These are phyloP conservation scores for Tachina fera DNA, from an alignment of 2,888 invertebrate species.

Conservation along the genomic window DNA sequence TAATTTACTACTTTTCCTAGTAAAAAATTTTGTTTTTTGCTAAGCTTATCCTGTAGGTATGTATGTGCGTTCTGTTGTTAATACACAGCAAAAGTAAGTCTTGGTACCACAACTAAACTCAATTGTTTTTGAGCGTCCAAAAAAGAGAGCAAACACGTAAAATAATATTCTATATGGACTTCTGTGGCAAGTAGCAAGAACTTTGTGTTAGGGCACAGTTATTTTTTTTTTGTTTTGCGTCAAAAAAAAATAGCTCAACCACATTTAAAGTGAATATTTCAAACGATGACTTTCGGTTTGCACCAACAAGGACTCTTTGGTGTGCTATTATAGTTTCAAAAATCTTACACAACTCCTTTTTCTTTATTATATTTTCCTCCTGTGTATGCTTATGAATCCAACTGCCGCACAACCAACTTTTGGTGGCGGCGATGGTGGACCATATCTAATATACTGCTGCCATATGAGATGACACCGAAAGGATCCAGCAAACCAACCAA, in stretches of 20 bases:
- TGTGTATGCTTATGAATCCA: conserved; percentile 40
- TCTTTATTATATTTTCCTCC: conserved; percentile 26
- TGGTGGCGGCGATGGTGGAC: conserved; percentile 74
- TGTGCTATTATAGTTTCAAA: conserved; percentile 56
- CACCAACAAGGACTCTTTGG: conserved; percentile 57
- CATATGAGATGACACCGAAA: conserved; percentile 61
- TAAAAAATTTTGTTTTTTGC: conserved; percentile 21
- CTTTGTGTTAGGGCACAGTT: conserved; percentile 60
- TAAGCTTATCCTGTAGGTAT: conserved; percentile 14
- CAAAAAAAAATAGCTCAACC: conserved; percentile 1
- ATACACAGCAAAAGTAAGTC: conserved; percentile 38
- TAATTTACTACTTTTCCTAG: conserved; percentile 37
- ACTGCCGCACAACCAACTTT: conserved; percentile 43
- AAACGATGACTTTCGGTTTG: conserved; percentile 73
- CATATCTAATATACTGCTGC: conserved; percentile 64
- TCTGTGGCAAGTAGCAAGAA: conserved; percentile 14
- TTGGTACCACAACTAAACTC: conserved; percentile 56
- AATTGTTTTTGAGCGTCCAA: conserved; percentile 54
- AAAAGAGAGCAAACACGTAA: neutral
- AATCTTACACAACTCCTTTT: conserved; percentile 36
- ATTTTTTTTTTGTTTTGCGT: neutral
- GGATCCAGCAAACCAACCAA: conserved; percentile 9
- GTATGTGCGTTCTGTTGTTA: neutral
- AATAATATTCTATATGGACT: conserved; percentile 54
- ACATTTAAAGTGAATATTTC: conserved; percentile 75